Percentiles rank a stretch among this genome's conserved stretches.
Conservation (phyloP, 2,888 invertebrate genomes). For the Drosophila quinaria region DNA sequence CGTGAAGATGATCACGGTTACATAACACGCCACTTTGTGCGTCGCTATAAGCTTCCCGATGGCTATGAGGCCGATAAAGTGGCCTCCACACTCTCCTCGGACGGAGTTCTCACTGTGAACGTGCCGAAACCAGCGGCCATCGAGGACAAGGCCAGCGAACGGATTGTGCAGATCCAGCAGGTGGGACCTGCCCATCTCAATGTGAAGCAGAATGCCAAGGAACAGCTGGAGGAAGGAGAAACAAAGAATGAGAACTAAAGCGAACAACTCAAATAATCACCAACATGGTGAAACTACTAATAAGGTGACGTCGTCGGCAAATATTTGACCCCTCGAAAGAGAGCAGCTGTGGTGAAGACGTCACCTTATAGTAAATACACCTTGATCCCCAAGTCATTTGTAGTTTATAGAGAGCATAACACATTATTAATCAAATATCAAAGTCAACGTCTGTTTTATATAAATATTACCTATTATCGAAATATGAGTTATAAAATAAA, state of each 20-base stretch:
- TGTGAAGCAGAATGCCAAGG: slow-evolving; percentile 65
- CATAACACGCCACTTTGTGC: slow-evolving; percentile 91
- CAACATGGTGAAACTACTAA: no score
- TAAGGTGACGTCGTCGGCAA: no score
- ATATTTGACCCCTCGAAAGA: no score
- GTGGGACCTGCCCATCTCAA: slow-evolving; percentile 87
- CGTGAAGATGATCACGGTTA: slow-evolving; percentile 91
- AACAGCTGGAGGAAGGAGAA: slow-evolving; percentile 33
- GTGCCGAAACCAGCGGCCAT: slow-evolving; percentile 88
- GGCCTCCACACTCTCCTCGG: slow-evolving; percentile 90
- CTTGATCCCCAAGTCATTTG: slow-evolving; percentile 8
- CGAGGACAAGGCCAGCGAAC: slow-evolving; percentile 80
- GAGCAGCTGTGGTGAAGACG: no score
- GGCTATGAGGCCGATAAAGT: slow-evolving; percentile 91
- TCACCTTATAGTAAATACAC: no score
- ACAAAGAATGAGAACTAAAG: slow-evolving; percentile 44
- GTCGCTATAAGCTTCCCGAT: slow-evolving; percentile 91
- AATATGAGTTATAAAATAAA: slow-evolving; percentile 1
- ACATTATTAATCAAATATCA: slow-evolving; percentile 44
- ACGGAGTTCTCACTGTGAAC: slow-evolving; percentile 91
- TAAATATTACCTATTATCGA: slow-evolving; percentile 12
- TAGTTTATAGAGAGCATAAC: slow-evolving; percentile 17
- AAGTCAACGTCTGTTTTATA: slow-evolving; percentile 59
- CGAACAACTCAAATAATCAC: not conserved
- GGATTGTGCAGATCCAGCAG: slow-evolving; percentile 88